Evolutionary conservation across 2,113 vertebrate species (phyloP).

Genomic region (Cygnus buccinator): DNA sequence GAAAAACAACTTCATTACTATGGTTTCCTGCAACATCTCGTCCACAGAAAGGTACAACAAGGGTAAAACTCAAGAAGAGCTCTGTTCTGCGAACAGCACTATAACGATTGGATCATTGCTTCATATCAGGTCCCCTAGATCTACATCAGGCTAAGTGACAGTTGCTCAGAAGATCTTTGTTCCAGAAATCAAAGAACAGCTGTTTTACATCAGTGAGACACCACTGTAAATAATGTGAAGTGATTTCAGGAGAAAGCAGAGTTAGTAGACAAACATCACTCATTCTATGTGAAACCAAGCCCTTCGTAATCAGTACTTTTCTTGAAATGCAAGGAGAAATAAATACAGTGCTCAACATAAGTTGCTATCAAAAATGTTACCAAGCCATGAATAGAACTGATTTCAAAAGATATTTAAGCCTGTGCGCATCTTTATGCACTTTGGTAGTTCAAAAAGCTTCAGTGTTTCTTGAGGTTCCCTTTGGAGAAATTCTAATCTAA

Average conservation of each 20-base stretch:
- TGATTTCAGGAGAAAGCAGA: background rate
- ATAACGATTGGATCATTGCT: background rate
- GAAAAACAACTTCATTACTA: background rate
- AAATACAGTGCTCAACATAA: background rate
- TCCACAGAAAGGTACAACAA: background rate
- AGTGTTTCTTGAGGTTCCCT: background rate
- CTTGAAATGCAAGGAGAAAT: background rate
- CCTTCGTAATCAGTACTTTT: background rate
- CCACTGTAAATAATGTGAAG: background rate
- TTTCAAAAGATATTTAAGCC: background rate
- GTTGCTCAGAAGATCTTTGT: background rate
- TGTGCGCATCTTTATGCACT: background rate
- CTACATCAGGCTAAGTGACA: background rate
- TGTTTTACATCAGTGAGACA: background rate
- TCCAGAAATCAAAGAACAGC: background rate
- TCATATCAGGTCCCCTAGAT: background rate
- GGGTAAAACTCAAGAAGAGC: background rate
- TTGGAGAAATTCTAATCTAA: background rate
- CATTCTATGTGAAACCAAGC: background rate
- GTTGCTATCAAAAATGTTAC: background rate
- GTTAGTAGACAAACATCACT: background rate
- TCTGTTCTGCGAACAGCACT: background rate
- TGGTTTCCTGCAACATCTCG: background rate
- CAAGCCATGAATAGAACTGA: background rate
- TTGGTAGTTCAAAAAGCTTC: background rate